phyloP scores from a whole-genome alignment of 2,888 invertebrate genomes.

The Caenorhabditis sp. region DNA sequence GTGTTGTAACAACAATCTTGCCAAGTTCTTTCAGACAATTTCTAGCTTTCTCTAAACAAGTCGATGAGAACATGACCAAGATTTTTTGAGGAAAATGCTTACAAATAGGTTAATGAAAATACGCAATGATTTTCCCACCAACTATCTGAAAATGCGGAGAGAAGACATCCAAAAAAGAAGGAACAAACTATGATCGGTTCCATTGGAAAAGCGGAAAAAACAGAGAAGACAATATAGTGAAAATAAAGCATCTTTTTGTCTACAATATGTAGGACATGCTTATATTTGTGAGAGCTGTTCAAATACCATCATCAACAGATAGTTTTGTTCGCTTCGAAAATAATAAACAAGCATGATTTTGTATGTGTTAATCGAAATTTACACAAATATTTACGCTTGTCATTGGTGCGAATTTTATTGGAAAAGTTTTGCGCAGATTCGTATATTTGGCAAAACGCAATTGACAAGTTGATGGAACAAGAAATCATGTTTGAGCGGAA shows the following conservation, averaged over 20 bases:
- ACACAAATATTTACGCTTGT: background rate
- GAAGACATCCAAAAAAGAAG: too few species aligned
- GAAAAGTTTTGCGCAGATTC: background rate
- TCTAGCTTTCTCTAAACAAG: background rate
- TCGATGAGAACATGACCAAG: too few species aligned
- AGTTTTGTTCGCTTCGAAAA: background rate
- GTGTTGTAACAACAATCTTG: background rate
- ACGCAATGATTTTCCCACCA: too few species aligned
- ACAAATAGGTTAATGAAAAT: too few species aligned
- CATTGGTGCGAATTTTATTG: background rate
- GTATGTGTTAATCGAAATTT: background rate
- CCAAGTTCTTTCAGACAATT: background rate
- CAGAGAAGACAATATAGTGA: slow-evolving; percentile 10
- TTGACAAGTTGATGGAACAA: background rate
- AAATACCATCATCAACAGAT: background rate
- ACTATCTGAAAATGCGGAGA: too few species aligned
- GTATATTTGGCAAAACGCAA: background rate
- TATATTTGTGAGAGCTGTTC: slow-evolving; percentile 1
- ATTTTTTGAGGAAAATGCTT: too few species aligned
- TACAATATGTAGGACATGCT: slow-evolving; percentile 2
- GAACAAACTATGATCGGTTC: slow-evolving; percentile 19
- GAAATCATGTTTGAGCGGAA: background rate
- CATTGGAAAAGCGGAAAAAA: slow-evolving; percentile 4
- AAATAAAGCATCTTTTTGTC: slow-evolving; percentile 22
- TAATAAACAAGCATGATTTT: slow-evolving; percentile 1